A percentile compares a stretch with the other conserved stretches of the same genome.
phyloP scores from a whole-genome alignment of 1,140 invertebrate genomes.

The Globodera rostochiensis region DNA sequence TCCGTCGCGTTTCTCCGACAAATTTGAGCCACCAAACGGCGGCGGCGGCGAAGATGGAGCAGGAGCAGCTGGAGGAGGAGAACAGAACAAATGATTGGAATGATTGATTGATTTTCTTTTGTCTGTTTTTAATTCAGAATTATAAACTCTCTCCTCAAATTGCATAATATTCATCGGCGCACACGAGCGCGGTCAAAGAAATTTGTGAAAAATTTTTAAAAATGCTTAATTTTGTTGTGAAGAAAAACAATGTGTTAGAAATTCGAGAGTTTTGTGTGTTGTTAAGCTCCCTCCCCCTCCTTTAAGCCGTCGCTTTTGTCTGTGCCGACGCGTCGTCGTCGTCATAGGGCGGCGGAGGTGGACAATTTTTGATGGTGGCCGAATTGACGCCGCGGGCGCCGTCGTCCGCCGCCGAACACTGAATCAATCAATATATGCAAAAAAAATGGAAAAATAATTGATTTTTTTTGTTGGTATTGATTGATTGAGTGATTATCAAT shows the following conservation, averaged over 20 bases:
- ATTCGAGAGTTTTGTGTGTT: too few species aligned
- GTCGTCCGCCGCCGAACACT: not conserved
- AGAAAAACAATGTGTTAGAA: too few species aligned
- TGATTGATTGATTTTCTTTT: not conserved
- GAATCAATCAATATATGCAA: not conserved
- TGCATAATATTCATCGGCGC: too few species aligned
- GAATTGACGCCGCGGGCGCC: not conserved
- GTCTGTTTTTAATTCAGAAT: too few species aligned
- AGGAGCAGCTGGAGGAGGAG: not conserved
- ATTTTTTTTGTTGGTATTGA: not conserved
- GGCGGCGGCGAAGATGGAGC: too few species aligned
- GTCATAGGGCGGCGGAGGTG: conserved; percentile 13
- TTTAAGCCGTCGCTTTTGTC: too few species aligned
- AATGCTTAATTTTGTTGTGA: too few species aligned
- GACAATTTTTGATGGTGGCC: not conserved
- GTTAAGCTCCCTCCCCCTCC: too few species aligned
- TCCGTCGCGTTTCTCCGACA: conserved; percentile 37
- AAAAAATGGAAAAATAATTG: not conserved
- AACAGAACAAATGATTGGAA: not conserved
- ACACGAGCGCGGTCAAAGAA: too few species aligned
- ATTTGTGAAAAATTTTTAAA: too few species aligned
- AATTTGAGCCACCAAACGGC: conserved; percentile 1
- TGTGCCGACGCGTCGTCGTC: not conserved
- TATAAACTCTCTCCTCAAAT: too few species aligned
- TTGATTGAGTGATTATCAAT: too few species aligned